phyloP scores from a whole-genome alignment of 2,888 invertebrate species.

The Drosophila affinis region DNA sequence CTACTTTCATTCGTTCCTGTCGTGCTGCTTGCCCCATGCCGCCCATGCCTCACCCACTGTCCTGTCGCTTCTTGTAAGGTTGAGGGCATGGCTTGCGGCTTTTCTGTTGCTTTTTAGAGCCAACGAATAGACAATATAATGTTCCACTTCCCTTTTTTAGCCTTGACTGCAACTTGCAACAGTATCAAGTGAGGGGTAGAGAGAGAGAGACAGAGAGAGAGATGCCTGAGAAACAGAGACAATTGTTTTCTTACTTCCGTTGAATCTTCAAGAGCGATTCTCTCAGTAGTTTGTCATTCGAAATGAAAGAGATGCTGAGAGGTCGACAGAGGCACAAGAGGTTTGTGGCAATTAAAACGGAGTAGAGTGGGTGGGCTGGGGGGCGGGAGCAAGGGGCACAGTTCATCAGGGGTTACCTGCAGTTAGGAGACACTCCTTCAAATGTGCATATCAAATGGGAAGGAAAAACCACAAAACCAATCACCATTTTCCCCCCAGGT shows the following conservation, averaged over 20 bases:
- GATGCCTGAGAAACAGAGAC: slow-evolving; percentile 35
- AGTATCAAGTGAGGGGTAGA: slow-evolving; percentile 7
- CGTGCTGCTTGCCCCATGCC: slow-evolving; percentile 18
- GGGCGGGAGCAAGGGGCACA: neutral
- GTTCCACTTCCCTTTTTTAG: slow-evolving; percentile 38
- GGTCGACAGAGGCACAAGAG: slow-evolving; percentile 5
- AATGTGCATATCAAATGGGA: neutral
- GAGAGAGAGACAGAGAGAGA: neutral
- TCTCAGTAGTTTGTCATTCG: slow-evolving; percentile 49
- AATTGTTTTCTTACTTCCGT: slow-evolving; percentile 47
- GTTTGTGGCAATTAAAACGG: slow-evolving; percentile 40
- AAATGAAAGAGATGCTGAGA: slow-evolving; percentile 27
- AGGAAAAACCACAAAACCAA: neutral
- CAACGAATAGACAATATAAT: slow-evolving; percentile 47
- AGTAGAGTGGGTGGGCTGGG: neutral
- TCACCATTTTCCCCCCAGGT: neutral
- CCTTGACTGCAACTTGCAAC: slow-evolving; percentile 50
- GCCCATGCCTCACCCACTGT: neutral
- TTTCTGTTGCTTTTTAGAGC: slow-evolving; percentile 27
- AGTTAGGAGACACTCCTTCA: neutral
- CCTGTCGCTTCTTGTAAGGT: slow-evolving; percentile 57
- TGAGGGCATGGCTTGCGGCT: slow-evolving; percentile 77
- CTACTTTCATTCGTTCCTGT: slow-evolving; percentile 56
- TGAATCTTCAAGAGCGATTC: slow-evolving; percentile 42
- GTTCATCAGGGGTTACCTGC: neutral